These are phyloP conservation scores for Schizaphis graminum DNA, from an alignment of 2,888 invertebrate genomes.

Conservation along the genomic window DNA sequence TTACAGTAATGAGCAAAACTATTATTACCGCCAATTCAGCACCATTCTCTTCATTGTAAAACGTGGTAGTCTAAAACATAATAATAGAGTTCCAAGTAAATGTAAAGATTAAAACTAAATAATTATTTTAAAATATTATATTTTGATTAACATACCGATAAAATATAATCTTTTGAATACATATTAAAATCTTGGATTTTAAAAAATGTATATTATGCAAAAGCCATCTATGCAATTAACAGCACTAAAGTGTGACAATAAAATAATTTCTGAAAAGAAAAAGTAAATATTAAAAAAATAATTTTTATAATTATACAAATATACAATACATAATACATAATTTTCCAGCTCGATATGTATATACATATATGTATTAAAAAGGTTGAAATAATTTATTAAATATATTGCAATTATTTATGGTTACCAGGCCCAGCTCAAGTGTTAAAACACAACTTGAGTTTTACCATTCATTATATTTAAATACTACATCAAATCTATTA, in stretches of 20 bases:
- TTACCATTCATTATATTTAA: too few relatives aligned
- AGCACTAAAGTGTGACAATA: background rate
- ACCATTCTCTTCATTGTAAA: slow-evolving; percentile 59
- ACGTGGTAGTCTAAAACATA: slow-evolving; percentile 46
- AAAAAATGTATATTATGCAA: background rate
- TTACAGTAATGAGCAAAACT: background rate
- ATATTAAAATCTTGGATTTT: background rate
- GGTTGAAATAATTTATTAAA: background rate
- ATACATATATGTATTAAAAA: background rate
- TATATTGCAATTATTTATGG: background rate
- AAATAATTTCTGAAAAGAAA: background rate
- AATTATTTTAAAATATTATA: background rate
- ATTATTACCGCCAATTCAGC: slow-evolving; percentile 53
- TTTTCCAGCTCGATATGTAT: background rate
- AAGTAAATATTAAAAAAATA: background rate
- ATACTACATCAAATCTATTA: too few relatives aligned
- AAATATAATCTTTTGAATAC: slow-evolving; percentile 59
- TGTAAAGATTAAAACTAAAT: background rate
- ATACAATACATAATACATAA: background rate
- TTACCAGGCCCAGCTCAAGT: background rate
- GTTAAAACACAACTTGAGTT: too few relatives aligned
- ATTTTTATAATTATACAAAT: background rate
- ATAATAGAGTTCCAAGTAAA: background rate
- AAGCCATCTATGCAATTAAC: background rate
- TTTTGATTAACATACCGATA: slow-evolving; percentile 37